Percentiles rank a stretch among this genome's conserved stretches.
phyloP scores from a whole-genome alignment of 37 sponge, comb jelly and placozoan genomes.

The Mnemiopsis leidyi region DNA sequence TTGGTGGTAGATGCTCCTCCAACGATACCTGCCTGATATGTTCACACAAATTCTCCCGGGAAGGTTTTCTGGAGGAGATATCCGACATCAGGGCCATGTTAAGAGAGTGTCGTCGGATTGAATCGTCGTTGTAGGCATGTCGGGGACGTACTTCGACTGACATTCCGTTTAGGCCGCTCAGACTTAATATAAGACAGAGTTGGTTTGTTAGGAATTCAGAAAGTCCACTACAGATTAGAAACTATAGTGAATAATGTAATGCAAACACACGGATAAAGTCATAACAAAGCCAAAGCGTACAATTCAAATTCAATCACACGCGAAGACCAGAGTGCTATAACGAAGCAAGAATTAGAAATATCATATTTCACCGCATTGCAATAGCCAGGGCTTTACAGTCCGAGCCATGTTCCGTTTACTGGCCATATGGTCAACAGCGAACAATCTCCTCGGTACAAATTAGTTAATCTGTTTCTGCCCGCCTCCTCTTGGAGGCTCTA shows the following conservation, averaged over 20 bases:
- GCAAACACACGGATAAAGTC: too few relatives aligned
- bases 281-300: too few relatives aligned
- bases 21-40: background rate
- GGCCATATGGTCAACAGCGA: background rate
- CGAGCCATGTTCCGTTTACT: background rate
- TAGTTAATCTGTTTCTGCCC: too few relatives aligned
- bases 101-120: background rate
- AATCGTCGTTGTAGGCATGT: background rate
- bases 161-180: too few relatives aligned
- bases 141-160: background rate
- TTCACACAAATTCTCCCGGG: background rate
- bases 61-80: background rate
- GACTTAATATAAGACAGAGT: too few relatives aligned
- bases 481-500: too few relatives aligned
- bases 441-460: too few relatives aligned
- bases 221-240: too few relatives aligned
- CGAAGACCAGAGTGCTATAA: background rate
- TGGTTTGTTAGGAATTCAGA: too few relatives aligned
- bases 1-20: background rate
- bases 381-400: background rate
- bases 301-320: background rate
- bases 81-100: background rate
- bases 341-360: background rate
- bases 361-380: background rate
- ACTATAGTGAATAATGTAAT: too few relatives aligned